Evolutionary conservation across 1,140 invertebrate genomes (phyloP), one percentile per base, ranked within the genome.

Genomic region (Dendrolimus punctatus): DNA sequence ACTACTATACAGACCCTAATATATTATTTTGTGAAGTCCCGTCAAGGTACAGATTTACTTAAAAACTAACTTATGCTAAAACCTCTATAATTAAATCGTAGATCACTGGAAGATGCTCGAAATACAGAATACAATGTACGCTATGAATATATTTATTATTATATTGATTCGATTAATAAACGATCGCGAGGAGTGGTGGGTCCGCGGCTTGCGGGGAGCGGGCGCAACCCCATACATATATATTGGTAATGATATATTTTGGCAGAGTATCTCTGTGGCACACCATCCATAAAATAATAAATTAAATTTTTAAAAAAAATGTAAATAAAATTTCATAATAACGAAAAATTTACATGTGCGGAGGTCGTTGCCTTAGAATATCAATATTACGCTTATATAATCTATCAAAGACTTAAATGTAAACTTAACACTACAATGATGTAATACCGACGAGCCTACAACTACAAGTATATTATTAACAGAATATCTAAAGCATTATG

Each of bases 261-360:
- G 84, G 85, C 85, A 87, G 84, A 87, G 80, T 85, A 85, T 80
- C 80, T 83, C 80, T 87, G 85, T 87, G 85, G 85, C 85, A 87
- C 85, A 85, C 84, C 82, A 81, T 84, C 68, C 23, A 23, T 23
- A 23, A 23, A 23, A 23, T 23, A 77, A 85, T 82, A 87, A 87
- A 85, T 85, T 76, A 86, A 83, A 78, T 73, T 80, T 68, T 80
- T 86, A 85, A 84, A 81, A 86, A 86, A 82, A 76, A 74, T 83
- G 80, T 85, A 86, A 85, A 84, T 84, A 81, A 83, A 81, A 76
- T 80, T 23, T 82, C 82, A 78, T 81, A 59, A 71, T 80, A 83
- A 81, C 78, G 80, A 85, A 56, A 43, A 42, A 48, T 37, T 75
- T 78, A 83, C 76, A 77, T 73, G 76, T 79, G 76, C 77, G 72